Percentiles rank a stretch among this genome's conserved stretches.
Evolutionary conservation across 2,797 vertebrate species (phyloP).

Genomic region (Sphenodon punctatus): DNA sequence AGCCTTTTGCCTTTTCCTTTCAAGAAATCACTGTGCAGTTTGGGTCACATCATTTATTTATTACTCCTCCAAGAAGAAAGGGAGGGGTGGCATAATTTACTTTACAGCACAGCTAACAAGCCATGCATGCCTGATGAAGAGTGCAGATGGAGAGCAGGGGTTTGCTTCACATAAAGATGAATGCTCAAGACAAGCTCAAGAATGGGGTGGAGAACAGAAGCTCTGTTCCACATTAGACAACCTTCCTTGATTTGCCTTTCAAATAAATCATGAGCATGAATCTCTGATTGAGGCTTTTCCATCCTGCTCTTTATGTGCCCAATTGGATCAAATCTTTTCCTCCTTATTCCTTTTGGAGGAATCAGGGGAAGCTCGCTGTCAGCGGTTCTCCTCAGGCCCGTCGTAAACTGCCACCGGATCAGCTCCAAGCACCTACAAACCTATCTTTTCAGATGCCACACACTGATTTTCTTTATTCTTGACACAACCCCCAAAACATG

Average conservation of each 20-base stretch:
- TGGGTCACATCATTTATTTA: not conserved
- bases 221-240: not conserved
- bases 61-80: not conserved
- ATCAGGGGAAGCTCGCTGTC: too few species aligned
- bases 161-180: not conserved
- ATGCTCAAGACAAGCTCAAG: not conserved
- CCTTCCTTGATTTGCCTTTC: not conserved
- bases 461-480: too few species aligned
- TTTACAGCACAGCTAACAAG: fast-evolving
- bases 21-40: fast-evolving
- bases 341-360: not conserved
- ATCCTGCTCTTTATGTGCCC: too few species aligned
- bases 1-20: not conserved
- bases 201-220: not conserved
- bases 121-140: not conserved
- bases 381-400: too few species aligned
- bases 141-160: not conserved
- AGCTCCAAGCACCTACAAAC: too few species aligned
- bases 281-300: not conserved
- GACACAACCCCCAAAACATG: too few species aligned
- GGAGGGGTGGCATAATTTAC: fast-evolving
- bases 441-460: too few species aligned
- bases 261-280: not conserved
- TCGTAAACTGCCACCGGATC: too few species aligned
- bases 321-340: not conserved